A percentile compares a stretch with the other conserved stretches of the same genome.
phyloP scores from a whole-genome alignment of 2,797 vertebrate genomes.

The Merluccius polli region DNA sequence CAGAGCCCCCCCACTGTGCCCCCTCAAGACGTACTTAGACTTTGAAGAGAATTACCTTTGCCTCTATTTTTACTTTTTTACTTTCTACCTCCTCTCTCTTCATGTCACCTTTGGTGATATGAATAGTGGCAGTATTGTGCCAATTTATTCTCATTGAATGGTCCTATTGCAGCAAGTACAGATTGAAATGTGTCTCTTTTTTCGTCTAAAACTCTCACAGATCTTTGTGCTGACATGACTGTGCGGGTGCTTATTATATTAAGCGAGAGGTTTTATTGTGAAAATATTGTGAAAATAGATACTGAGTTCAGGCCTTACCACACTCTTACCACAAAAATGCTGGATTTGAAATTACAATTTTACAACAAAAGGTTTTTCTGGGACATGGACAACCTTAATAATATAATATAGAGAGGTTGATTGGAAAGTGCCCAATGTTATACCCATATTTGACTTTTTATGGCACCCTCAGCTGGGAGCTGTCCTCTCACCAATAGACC shows the following conservation, averaged over 20 bases:
- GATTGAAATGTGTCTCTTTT: background rate
- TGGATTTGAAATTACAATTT: background rate
- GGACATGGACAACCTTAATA: background rate
- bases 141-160: background rate
- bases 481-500: slow-evolving; percentile 15
- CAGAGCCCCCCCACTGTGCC: background rate
- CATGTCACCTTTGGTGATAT: slow-evolving; percentile 34
- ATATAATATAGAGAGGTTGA: background rate
- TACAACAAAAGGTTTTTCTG: background rate
- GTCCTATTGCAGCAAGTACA: background rate
- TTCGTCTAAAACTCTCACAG: background rate
- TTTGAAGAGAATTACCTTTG: background rate
- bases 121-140: slow-evolving; percentile 30
- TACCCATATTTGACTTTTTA: background rate
- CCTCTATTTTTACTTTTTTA: slow-evolving; percentile 28
- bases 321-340: background rate
- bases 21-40: background rate
- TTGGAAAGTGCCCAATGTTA: background rate
- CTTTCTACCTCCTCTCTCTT: slow-evolving; percentile 16
- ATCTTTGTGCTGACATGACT: background rate
- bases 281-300: background rate
- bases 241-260: background rate
- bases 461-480: slow-evolving; percentile 14
- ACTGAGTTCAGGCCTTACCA: background rate
- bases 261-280: background rate